These are phyloP conservation scores for Empis livida DNA, from an alignment of 2,888 invertebrate genomes.

Conservation along the genomic window DNA sequence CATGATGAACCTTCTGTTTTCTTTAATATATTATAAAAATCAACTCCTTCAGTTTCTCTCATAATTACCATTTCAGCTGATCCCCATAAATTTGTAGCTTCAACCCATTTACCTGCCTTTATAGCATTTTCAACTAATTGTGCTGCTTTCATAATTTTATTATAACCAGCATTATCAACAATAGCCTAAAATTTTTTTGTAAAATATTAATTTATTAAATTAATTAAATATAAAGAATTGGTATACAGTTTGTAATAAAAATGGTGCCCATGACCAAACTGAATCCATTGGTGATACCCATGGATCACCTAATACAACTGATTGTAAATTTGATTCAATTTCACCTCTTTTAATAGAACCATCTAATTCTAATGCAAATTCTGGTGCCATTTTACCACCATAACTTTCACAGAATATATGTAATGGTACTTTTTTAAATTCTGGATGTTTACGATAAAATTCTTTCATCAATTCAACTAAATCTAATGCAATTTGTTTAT, in stretches of 20 bases:
- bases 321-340: constrained; percentile 56
- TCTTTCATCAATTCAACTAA: constrained; percentile 56
- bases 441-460: constrained; percentile 52
- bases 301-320: constrained; percentile 74
- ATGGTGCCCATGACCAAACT: constrained; percentile 71
- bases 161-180: constrained; percentile 53
- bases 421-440: constrained; percentile 58
- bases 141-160: constrained; percentile 45
- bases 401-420: constrained; percentile 86
- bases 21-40: constrained; percentile 70
- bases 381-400: constrained; percentile 86
- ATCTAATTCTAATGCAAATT: constrained; percentile 49
- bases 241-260: constrained; percentile 54
- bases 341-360: constrained; percentile 50
- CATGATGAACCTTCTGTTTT: constrained; percentile 18
- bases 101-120: constrained; percentile 41
- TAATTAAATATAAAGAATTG: not conserved
- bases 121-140: constrained; percentile 42
- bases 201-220: not conserved
- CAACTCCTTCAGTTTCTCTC: constrained; percentile 49
- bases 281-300: constrained; percentile 85
- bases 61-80: constrained; percentile 49
- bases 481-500: constrained; percentile 58
- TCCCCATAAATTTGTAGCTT: constrained; percentile 53
- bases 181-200: constrained; percentile 38